Evolutionary conservation across 2,113 vertebrate genomes (phyloP).

Genomic region (Hemicordylus capensis): DNA sequence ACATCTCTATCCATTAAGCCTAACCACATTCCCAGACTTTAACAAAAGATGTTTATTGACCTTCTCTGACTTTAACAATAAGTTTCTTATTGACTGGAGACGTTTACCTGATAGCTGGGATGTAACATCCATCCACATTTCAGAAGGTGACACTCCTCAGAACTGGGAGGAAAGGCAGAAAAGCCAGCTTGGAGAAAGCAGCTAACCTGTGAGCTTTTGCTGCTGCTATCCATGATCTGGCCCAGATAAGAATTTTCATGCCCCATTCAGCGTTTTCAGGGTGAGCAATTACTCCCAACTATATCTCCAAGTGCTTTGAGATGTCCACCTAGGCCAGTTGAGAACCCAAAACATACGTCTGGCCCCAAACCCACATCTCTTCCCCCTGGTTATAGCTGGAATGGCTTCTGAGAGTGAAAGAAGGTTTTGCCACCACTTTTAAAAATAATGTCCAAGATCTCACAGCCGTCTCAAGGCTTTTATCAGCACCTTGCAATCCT

Average conservation of each 20-base stretch:
- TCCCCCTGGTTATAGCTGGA: too few relatives aligned
- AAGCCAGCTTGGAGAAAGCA: neutral
- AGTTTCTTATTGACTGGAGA: too few relatives aligned
- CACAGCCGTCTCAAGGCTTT: neutral
- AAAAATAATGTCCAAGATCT: neutral
- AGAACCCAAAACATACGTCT: too few relatives aligned
- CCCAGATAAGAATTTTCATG: too few relatives aligned
- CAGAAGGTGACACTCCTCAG: neutral
- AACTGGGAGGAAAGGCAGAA: neutral
- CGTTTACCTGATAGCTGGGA: neutral
- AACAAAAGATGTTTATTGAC: neutral
- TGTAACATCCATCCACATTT: neutral
- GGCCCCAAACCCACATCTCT: too few relatives aligned
- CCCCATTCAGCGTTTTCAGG: too few relatives aligned
- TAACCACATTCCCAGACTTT: neutral
- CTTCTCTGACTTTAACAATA: too few relatives aligned
- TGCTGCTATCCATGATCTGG: too few relatives aligned
- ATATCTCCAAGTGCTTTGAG: too few relatives aligned
- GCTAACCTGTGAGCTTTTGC: too few relatives aligned
- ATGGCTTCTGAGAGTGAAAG: neutral
- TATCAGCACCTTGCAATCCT: neutral
- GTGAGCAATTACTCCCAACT: too few relatives aligned
- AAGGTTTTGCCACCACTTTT: neutral
- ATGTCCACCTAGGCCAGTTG: too few relatives aligned
- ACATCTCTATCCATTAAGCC: neutral